A percentile compares a stretch with the other conserved stretches of the same genome.
These are phyloP conservation scores for Drosophila meridiana DNA, from an alignment of 2,888 invertebrate genomes.

Conservation along the genomic window DNA sequence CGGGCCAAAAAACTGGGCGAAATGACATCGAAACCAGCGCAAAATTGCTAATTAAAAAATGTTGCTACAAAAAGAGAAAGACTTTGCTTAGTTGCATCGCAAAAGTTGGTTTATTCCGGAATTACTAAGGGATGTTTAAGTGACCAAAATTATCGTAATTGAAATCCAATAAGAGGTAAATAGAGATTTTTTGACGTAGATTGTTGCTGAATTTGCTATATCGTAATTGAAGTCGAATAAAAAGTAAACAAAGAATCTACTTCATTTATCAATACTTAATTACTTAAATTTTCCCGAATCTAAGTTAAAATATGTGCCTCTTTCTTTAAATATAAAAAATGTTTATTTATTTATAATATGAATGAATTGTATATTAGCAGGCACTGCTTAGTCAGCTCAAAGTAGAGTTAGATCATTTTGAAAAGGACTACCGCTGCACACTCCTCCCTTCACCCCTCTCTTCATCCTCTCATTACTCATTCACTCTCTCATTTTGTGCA, in stretches of 20 bases:
- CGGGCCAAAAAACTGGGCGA: neutral
- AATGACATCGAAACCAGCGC: neutral
- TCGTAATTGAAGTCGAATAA: neutral
- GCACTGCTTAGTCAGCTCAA: too few species aligned
- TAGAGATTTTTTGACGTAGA: too few species aligned
- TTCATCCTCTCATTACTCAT: neutral
- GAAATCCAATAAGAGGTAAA: neutral
- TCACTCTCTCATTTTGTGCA: constrained; percentile 30
- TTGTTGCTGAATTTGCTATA: neutral
- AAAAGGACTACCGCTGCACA: neutral
- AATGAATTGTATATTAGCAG: too few species aligned
- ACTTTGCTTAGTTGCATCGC: too few species aligned
- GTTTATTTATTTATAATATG: too few species aligned
- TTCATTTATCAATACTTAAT: neutral
- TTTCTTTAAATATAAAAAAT: too few species aligned
- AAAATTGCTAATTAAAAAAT: constrained; percentile 8
- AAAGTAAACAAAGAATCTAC: neutral
- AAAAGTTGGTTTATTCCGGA: neutral
- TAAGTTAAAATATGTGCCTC: neutral
- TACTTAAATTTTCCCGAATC: too few species aligned
- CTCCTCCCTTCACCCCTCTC: too few species aligned
- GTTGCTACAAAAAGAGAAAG: neutral
- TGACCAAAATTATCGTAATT: neutral
- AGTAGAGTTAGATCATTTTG: neutral
- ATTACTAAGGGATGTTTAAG: neutral